phyloP scores from a whole-genome alignment of 2,113 vertebrate genomes.

The Etia nguti region DNA sequence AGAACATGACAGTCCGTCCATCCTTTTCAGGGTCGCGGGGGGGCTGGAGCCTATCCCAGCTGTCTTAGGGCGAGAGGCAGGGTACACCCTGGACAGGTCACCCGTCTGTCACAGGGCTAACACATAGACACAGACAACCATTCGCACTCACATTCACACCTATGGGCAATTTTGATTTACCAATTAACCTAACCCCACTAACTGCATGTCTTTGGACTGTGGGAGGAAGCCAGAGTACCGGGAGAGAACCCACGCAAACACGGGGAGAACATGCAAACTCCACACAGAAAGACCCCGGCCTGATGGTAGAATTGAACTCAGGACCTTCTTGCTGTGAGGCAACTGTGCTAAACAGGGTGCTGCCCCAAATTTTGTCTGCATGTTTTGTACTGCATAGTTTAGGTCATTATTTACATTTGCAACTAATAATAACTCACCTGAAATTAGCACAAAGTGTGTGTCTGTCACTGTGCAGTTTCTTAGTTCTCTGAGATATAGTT shows the following conservation, averaged over 20 bases:
- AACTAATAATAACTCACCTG: background rate
- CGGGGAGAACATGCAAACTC: background rate
- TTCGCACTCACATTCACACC: too few relatives aligned
- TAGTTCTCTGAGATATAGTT: background rate
- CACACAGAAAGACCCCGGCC: background rate
- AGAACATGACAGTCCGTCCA: too few relatives aligned
- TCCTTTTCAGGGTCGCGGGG: background rate
- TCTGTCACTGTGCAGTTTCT: background rate
- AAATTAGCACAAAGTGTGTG: background rate
- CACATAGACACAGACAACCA: background rate
- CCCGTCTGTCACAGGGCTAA: background rate
- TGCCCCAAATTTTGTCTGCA: background rate
- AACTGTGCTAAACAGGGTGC: background rate
- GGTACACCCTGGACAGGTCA: background rate
- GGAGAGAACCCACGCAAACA: fast-evolving
- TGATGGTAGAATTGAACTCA: background rate
- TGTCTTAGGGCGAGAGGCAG: background rate
- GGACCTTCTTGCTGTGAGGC: background rate
- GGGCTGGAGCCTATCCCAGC: background rate
- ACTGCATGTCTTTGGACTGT: background rate
- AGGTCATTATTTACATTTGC: background rate
- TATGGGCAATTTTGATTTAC: background rate
- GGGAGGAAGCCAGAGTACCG: background rate
- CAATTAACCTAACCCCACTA: background rate
- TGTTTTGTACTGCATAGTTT: background rate